phyloP scores from a whole-genome alignment of 92 coral and sea anemone species.

The Phenganax subtilis region DNA sequence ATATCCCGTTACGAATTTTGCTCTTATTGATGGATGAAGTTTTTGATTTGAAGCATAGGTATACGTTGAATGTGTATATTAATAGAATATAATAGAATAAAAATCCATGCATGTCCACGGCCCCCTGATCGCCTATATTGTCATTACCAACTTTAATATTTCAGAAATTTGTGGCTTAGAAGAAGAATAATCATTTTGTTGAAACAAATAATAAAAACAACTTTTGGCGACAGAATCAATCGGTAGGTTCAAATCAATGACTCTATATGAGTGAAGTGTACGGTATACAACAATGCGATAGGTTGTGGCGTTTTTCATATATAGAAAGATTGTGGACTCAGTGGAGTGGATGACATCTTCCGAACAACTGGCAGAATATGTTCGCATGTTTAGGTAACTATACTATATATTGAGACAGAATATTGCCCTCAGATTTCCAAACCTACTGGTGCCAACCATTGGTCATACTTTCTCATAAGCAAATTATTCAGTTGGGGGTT shows the following conservation, averaged over 20 bases:
- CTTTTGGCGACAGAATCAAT: conserved; percentile 88
- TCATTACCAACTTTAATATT: neutral
- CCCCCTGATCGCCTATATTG: neutral
- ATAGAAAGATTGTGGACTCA: conserved; percentile 86
- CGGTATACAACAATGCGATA: too few relatives aligned
- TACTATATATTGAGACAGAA: neutral
- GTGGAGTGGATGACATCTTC: conserved; percentile 88
- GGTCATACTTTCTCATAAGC: too few relatives aligned
- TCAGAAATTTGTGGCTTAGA: conserved; percentile 89
- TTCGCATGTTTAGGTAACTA: conserved; percentile 78
- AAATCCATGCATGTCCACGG: neutral
- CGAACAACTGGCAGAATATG: conserved; percentile 94
- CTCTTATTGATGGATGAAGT: conserved; percentile 94
- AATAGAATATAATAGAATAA: neutral
- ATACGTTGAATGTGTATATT: neutral
- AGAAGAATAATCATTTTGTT: conserved; percentile 79
- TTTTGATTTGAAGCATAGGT: conserved; percentile 93
- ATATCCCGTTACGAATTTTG: conserved; percentile 85
- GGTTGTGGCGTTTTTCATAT: neutral
- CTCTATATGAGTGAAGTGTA: neutral
- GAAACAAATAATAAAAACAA: conserved; percentile 87
- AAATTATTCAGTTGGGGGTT: too few relatives aligned
- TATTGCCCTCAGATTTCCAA: too few relatives aligned
- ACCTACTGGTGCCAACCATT: too few relatives aligned
- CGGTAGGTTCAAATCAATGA: conserved; percentile 47